Percentiles rank a stretch among this genome's conserved stretches.
Evolutionary conservation across 2,113 vertebrate genomes (phyloP).

Genomic region (Accipiter virgatus): DNA sequence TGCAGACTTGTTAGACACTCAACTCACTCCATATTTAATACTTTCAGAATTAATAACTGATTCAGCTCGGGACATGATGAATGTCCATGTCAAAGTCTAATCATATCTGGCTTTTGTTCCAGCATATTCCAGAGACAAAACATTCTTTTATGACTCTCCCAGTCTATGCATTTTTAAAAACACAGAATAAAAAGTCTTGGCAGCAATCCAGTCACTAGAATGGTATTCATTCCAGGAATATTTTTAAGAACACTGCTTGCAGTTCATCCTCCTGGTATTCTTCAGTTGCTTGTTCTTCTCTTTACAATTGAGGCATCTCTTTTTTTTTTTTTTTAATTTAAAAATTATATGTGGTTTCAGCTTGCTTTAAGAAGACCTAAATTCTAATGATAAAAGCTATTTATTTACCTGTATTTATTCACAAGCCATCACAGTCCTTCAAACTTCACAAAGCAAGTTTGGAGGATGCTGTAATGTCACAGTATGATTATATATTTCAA

Average conservation of each 20-base stretch:
- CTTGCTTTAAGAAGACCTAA: neutral
- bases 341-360: neutral
- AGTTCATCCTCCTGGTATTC: constrained; percentile 39
- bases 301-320: neutral
- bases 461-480: neutral
- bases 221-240: constrained; percentile 65
- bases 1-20: constrained; percentile 36
- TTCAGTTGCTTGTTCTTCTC: constrained; percentile 18
- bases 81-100: constrained; percentile 57
- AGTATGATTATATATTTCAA: neutral
- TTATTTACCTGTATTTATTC: neutral
- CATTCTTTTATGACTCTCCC: constrained; percentile 64
- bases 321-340: neutral
- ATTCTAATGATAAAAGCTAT: neutral
- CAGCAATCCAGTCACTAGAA: constrained; percentile 70
- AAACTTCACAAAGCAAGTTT: neutral
- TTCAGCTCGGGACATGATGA: constrained; percentile 54
- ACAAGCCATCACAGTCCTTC: neutral
- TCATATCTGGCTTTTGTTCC: constrained; percentile 63
- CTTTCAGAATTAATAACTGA: constrained; percentile 63
- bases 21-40: constrained; percentile 25
- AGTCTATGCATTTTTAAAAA: constrained; percentile 69
- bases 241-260: constrained; percentile 46
- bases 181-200: constrained; percentile 65
- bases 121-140: constrained; percentile 59